These are phyloP conservation scores for Tetranychus urticae DNA, from an alignment of 1,140 invertebrate species.

Conservation along the genomic window DNA sequence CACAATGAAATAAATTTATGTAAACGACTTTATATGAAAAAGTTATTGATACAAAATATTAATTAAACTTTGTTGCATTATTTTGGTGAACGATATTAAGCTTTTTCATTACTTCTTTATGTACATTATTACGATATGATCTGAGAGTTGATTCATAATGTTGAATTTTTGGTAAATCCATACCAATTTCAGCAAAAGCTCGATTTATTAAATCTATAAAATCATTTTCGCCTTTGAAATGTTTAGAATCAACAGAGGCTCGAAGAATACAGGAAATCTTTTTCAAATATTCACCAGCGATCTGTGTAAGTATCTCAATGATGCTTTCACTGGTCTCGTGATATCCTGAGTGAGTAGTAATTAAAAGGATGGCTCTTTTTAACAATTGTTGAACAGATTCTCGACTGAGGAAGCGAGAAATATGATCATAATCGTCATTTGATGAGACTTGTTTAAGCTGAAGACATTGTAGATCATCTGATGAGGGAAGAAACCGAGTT, in stretches of 20 bases:
- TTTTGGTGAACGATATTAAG: no score
- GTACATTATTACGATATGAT: background rate
- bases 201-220: background rate
- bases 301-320: background rate
- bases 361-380: background rate
- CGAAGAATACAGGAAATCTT: slow-evolving; percentile 23
- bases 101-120: slow-evolving; percentile 1
- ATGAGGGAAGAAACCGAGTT: background rate
- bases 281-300: background rate
- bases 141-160: background rate
- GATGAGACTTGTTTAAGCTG: background rate
- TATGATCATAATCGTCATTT: background rate
- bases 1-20: no score
- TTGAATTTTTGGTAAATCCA: background rate
- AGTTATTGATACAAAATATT: no score
- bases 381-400: background rate
- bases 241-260: slow-evolving; percentile 26
- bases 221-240: slow-evolving; percentile 12
- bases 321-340: background rate
- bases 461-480: background rate
- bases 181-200: background rate
- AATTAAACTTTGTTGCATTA: no score
- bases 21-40: no score
- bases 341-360: background rate
- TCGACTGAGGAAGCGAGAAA: background rate